Conservation (phyloP, 2,888 invertebrate genomes). For the Halocaridina rubra region DNA sequence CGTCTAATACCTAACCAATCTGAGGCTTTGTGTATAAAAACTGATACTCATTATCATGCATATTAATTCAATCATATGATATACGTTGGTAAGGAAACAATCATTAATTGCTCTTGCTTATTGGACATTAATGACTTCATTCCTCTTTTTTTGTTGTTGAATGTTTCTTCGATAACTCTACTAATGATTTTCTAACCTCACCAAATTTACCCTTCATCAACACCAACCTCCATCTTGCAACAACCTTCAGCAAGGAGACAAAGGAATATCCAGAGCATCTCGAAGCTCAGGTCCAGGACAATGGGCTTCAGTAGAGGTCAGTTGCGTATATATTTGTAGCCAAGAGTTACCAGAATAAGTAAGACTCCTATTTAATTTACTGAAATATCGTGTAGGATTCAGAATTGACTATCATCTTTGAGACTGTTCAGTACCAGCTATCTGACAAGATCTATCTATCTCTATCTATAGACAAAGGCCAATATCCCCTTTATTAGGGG, state of each 20-base stretch:
- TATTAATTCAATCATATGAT: not conserved
- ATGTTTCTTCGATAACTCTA: not conserved
- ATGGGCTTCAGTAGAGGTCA: conserved; percentile 40
- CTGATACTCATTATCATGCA: not conserved
- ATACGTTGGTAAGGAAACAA: not conserved
- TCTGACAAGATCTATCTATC: no score
- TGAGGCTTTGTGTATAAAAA: not conserved
- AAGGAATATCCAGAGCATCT: conserved; percentile 34
- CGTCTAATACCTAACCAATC: not conserved
- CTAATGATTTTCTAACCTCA: conserved; percentile 27
- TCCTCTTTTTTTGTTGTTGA: not conserved
- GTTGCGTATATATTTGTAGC: no score
- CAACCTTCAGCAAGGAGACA: conserved; percentile 37
- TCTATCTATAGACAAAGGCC: no score
- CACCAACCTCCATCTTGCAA: conserved; percentile 16
- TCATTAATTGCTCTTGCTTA: not conserved
- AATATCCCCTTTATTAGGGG: no score
- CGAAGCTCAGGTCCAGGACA: conserved; percentile 34
- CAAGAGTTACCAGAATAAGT: no score
- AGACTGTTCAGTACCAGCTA: no score
- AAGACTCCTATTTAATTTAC: no score
- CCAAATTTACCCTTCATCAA: conserved; percentile 2
- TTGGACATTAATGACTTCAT: not conserved
- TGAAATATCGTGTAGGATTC: no score
- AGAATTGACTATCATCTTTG: no score